These are phyloP conservation scores for Centropus unirufus DNA, from an alignment of 2,113 vertebrate genomes.

Conservation along the genomic window DNA sequence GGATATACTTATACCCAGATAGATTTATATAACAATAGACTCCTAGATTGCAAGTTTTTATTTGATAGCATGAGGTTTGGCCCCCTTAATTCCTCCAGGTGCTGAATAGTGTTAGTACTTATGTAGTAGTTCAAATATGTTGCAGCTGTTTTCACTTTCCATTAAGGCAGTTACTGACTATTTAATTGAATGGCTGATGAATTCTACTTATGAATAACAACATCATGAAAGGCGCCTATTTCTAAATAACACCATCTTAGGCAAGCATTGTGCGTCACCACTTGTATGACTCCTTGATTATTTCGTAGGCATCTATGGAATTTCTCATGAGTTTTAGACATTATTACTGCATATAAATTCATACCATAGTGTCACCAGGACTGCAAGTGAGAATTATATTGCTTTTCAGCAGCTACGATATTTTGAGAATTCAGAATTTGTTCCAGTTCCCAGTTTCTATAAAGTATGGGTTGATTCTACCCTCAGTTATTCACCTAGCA, in stretches of 20 bases:
- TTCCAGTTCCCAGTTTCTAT: background rate
- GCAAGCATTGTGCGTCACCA: rapidly evolving
- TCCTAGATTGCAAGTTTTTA: background rate
- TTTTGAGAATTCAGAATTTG: background rate
- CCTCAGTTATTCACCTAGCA: background rate
- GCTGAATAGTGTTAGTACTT: background rate
- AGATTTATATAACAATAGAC: background rate
- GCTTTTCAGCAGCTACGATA: background rate
- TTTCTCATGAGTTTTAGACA: background rate
- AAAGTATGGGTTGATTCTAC: background rate
- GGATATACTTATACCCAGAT: background rate
- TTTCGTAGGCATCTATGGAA: background rate
- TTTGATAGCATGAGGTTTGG: background rate
- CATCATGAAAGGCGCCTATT: background rate
- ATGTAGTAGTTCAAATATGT: background rate
- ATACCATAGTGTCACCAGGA: background rate
- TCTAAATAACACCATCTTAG: background rate
- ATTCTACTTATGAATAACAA: background rate
- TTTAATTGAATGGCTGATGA: background rate
- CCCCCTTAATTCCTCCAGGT: background rate
- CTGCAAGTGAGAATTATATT: background rate
- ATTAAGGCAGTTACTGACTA: background rate
- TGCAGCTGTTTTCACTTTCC: background rate
- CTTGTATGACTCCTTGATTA: background rate
- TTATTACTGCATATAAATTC: background rate